These are phyloP conservation scores for Melanotaenia duboulayi DNA, from an alignment of 2,113 vertebrate species.

Conservation along the genomic window DNA sequence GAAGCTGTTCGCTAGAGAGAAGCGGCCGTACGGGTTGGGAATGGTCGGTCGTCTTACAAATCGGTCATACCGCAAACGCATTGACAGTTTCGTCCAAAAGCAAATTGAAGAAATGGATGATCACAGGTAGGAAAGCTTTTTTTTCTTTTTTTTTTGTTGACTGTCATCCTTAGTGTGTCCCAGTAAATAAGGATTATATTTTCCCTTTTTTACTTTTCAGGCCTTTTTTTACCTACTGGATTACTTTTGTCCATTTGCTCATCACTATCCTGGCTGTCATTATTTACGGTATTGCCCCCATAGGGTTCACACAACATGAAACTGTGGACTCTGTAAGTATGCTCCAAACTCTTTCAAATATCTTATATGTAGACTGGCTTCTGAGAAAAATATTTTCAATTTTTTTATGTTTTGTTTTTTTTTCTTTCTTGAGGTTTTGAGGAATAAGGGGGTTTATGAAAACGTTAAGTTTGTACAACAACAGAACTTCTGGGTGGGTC, in stretches of 20 bases:
- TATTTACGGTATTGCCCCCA: conserved; percentile 93
- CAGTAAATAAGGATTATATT: background rate
- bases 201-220: conserved; percentile 67
- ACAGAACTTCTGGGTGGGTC: conserved; percentile 99
- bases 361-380: background rate
- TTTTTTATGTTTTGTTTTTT: background rate
- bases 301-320: conserved; percentile 97
- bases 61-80: conserved; percentile 95
- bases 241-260: conserved; percentile 95
- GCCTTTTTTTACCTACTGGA: conserved; percentile 99
- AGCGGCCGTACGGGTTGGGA: conserved; percentile 94
- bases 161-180: background rate
- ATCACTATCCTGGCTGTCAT: conserved; percentile 93
- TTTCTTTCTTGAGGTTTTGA: conserved; percentile 85
- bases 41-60: conserved; percentile 96
- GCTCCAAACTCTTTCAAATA: background rate
- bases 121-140: conserved; percentile 84
- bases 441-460: conserved; percentile 97
- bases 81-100: conserved; percentile 93
- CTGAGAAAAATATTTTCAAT: background rate
- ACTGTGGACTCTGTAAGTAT: conserved; percentile 94
- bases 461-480: conserved; percentile 97
- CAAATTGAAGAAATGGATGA: conserved; percentile 99
- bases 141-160: background rate
- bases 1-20: conserved; percentile 94